phyloP scores from a whole-genome alignment of 2,113 vertebrate species.

The Ondatra zibethicus region DNA sequence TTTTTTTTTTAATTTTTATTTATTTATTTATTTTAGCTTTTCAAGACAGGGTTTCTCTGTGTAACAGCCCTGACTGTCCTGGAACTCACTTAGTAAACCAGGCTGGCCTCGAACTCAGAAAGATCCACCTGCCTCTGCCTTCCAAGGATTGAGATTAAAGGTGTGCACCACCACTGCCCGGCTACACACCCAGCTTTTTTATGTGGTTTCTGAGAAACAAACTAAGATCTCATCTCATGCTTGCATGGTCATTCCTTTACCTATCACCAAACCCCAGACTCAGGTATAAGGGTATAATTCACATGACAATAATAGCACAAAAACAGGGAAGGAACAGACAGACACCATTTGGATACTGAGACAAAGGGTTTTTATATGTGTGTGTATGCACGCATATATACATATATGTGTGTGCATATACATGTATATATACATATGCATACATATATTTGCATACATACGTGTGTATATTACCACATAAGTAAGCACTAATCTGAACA shows the following conservation, averaged over 20 bases:
- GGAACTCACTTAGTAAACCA: too few species aligned
- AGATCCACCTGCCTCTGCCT: too few species aligned
- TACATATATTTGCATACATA: background rate
- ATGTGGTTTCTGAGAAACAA: background rate
- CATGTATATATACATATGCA: too few species aligned
- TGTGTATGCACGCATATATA: background rate
- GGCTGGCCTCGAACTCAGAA: too few species aligned
- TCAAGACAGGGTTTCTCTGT: too few species aligned
- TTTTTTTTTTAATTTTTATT: too few species aligned
- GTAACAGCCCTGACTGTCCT: too few species aligned
- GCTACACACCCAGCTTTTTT: background rate
- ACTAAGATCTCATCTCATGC: background rate
- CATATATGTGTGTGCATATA: too few species aligned
- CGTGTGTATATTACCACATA: background rate
- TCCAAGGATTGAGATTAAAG: too few species aligned
- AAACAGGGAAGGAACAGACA: background rate
- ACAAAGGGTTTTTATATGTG: background rate
- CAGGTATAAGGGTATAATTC: background rate
- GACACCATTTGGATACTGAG: background rate
- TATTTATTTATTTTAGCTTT: too few species aligned
- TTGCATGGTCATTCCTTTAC: background rate
- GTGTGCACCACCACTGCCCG: too few species aligned
- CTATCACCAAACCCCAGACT: background rate
- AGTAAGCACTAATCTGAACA: constrained; percentile 5
- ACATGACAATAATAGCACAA: background rate